Evolutionary conservation across 2,888 invertebrate genomes (phyloP).

Genomic region (Zele albiditarsus): DNA sequence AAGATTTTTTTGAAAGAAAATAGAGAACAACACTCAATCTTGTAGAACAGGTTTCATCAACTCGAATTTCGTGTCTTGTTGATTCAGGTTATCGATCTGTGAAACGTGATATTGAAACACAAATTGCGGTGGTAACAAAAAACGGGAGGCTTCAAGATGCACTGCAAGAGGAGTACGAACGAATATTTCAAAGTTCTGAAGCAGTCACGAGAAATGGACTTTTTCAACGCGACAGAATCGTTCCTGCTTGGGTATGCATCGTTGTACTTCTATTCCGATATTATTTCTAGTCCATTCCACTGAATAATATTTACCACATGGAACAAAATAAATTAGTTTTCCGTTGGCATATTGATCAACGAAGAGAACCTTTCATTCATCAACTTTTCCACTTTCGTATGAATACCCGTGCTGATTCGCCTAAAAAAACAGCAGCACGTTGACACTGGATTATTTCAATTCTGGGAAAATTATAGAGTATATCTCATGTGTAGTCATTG

Average conservation of each 20-base stretch:
- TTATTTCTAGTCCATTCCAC: constrained; percentile 59
- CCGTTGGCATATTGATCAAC: not conserved
- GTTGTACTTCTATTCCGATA: constrained; percentile 68
- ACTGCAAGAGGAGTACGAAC: constrained; percentile 84
- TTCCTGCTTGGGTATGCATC: constrained; percentile 67
- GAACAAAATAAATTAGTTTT: not conserved
- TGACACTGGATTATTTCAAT: not conserved
- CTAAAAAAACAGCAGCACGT: not conserved
- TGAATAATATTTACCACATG: not conserved
- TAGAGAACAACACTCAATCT: too few relatives aligned
- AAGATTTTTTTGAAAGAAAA: constrained; percentile 41
- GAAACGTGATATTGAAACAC: constrained; percentile 93
- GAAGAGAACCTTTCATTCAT: not conserved
- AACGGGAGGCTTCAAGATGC: constrained; percentile 79
- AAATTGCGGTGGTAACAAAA: constrained; percentile 89
- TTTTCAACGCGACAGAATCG: constrained; percentile 61
- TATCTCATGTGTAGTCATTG: too few relatives aligned
- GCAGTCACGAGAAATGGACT: constrained; percentile 75
- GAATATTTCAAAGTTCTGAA: constrained; percentile 79
- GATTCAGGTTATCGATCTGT: constrained; percentile 85
- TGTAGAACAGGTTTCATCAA: too few relatives aligned
- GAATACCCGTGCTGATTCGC: not conserved
- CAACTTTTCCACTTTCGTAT: not conserved
- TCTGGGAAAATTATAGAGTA: too few relatives aligned
- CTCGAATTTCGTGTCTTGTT: constrained; percentile 8